Percentiles rank a stretch among this genome's conserved stretches.
These are phyloP conservation scores for Meriones psammophilus DNA, from an alignment of 2,797 vertebrate species.

Conservation along the genomic window DNA sequence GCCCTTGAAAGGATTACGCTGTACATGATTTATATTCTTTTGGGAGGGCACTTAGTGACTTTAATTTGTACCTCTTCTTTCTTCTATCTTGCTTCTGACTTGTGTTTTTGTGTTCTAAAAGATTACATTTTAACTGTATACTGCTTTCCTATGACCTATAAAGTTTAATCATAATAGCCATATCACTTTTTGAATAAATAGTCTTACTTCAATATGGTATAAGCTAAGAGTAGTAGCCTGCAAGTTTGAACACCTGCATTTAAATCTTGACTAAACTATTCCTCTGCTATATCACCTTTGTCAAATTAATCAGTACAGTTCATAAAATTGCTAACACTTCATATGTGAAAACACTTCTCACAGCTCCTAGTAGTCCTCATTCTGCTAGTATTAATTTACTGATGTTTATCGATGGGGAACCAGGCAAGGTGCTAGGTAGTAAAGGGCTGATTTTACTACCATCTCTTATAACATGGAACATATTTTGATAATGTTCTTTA, in stretches of 20 bases:
- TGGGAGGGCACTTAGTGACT: neutral
- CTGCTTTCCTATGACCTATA: conserved; percentile 9
- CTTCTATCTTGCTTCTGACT: neutral
- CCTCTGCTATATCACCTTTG: conserved; percentile 28
- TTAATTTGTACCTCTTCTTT: conserved; percentile 17
- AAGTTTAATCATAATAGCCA: neutral
- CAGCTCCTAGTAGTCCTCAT: neutral
- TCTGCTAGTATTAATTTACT: conserved; percentile 58
- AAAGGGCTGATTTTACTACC: neutral
- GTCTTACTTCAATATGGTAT: neutral
- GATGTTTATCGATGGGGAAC: conserved; percentile 30
- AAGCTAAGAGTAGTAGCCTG: neutral
- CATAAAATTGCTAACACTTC: conserved; percentile 45
- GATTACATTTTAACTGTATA: neutral
- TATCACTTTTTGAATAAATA: conserved; percentile 45
- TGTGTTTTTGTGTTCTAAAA: neutral
- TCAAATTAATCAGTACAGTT: neutral
- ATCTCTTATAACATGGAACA: conserved; percentile 9
- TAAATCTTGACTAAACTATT: conserved; percentile 33
- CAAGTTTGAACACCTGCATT: conserved; percentile 58
- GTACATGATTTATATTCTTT: conserved; percentile 56
- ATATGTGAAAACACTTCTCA: conserved; percentile 7
- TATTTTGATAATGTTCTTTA: conserved; percentile 25
- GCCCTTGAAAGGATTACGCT: neutral
- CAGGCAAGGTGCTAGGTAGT: neutral